A percentile compares a stretch with the other conserved stretches of the same genome.
Evolutionary conservation across 35 echinoderm and acorn worm species (phyloP).

Genomic region (Patiria miniata): DNA sequence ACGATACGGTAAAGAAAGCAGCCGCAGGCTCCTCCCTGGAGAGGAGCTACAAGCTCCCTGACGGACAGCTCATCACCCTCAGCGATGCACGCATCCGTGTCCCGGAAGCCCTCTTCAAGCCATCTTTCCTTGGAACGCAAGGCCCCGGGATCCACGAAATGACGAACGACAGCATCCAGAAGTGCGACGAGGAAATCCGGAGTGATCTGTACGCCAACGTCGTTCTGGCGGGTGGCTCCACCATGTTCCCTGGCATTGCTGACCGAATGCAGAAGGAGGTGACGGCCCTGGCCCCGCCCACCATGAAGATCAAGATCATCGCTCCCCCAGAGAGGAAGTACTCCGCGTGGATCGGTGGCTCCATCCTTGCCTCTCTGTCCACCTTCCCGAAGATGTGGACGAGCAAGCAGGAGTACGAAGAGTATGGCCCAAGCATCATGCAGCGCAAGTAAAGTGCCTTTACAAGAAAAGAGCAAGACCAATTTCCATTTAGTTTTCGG

Average conservation of each 20-base stretch:
- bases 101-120: conserved; percentile 77
- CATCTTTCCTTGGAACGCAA: conserved; percentile 73
- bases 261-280: conserved; percentile 78
- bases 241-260: conserved; percentile 69
- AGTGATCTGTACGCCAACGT: conserved; percentile 37
- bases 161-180: conserved; percentile 41
- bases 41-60: conserved; percentile 93
- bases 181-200: conserved; percentile 28
- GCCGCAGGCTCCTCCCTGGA: conserved; percentile 85
- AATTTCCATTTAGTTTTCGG: too few species aligned
- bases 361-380: conserved; percentile 90
- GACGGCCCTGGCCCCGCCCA: conserved; percentile 71
- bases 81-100: conserved; percentile 80
- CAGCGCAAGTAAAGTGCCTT: conserved; percentile 79
- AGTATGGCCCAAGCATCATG: conserved; percentile 90
- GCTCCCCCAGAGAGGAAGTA: conserved; percentile 94
- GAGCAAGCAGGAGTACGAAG: conserved; percentile 90
- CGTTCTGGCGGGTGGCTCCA: conserved; percentile 32
- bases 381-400: conserved; percentile 98
- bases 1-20: conserved; percentile 80
- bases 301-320: conserved; percentile 98
- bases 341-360: conserved; percentile 95
- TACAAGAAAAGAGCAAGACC: too few species aligned
- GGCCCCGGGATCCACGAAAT: conserved; percentile 30
- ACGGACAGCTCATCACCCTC: conserved; percentile 88